A percentile compares a stretch with the other conserved stretches of the same genome.
Evolutionary conservation across 2,888 invertebrate genomes (phyloP).

Genomic region (Temnothorax ravouxi): DNA sequence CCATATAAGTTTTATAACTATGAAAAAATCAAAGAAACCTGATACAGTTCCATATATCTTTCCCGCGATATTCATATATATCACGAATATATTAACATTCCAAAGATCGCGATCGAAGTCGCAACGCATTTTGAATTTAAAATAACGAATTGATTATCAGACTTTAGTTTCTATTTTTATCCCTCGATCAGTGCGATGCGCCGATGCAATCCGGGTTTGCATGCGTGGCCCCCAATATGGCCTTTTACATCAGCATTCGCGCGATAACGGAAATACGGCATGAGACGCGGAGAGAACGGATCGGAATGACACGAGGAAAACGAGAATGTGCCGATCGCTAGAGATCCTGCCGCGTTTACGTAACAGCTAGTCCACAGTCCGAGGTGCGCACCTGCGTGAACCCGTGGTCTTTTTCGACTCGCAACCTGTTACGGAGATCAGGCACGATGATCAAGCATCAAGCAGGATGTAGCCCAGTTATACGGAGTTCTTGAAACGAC

Average conservation of each 20-base stretch:
- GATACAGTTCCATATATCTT: background rate
- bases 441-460: constrained; percentile 46
- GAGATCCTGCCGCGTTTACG: constrained; percentile 68
- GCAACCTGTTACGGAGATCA: constrained; percentile 27
- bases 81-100: background rate
- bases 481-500: constrained; percentile 44
- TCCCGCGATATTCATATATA: background rate
- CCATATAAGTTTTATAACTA: background rate
- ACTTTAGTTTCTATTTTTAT: background rate
- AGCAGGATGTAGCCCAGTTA: constrained; percentile 26
- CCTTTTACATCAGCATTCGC: constrained; percentile 17
- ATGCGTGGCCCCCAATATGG: background rate
- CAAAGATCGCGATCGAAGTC: background rate
- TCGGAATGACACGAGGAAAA: constrained; percentile 50
- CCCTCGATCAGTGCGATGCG: background rate
- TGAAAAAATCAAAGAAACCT: background rate
- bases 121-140: background rate
- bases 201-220: background rate
- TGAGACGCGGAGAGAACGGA: constrained; percentile 32
- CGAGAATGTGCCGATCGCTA: constrained; percentile 52
- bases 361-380: constrained; percentile 73
- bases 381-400: constrained; percentile 66
- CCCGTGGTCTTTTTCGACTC: constrained; percentile 55
- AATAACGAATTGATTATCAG: background rate
- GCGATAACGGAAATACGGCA: constrained; percentile 30